phyloP scores from a whole-genome alignment of 1,140 invertebrate genomes.

The Aphidius gifuensis region DNA sequence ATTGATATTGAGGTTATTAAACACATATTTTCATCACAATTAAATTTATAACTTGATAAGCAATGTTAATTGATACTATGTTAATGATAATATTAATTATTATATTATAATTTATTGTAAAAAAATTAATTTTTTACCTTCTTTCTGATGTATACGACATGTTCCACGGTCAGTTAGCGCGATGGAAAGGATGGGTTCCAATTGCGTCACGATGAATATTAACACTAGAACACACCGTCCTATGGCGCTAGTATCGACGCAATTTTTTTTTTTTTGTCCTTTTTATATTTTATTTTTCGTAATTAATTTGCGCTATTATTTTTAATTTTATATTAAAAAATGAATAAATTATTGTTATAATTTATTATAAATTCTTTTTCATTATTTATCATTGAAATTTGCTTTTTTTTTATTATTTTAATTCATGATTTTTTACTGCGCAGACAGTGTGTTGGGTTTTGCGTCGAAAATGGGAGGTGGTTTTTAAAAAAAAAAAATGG shows the following conservation, averaged over 20 bases:
- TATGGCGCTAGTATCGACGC: slow-evolving; percentile 19
- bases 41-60: no score
- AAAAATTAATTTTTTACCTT: slow-evolving; percentile 59
- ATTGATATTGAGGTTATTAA: background rate
- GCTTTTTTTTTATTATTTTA: background rate
- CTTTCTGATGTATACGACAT: slow-evolving; percentile 72
- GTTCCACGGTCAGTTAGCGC: slow-evolving; percentile 67
- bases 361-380: background rate
- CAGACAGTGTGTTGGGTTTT: no score
- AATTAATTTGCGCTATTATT: no score
- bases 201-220: slow-evolving; percentile 45
- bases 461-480: no score
- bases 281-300: background rate
- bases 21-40: background rate
- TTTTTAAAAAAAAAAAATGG: no score
- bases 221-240: slow-evolving; percentile 22
- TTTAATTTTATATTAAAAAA: no score
- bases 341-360: background rate
- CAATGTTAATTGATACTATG: background rate
- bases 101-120: background rate
- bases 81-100: background rate
- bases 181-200: slow-evolving; percentile 65
- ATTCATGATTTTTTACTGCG: background rate
- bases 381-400: background rate
- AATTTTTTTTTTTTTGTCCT: no score